Base-by-base conservation (phyloP, 2,888 invertebrate genomes). In the Chorisops tibialis region DNA sequence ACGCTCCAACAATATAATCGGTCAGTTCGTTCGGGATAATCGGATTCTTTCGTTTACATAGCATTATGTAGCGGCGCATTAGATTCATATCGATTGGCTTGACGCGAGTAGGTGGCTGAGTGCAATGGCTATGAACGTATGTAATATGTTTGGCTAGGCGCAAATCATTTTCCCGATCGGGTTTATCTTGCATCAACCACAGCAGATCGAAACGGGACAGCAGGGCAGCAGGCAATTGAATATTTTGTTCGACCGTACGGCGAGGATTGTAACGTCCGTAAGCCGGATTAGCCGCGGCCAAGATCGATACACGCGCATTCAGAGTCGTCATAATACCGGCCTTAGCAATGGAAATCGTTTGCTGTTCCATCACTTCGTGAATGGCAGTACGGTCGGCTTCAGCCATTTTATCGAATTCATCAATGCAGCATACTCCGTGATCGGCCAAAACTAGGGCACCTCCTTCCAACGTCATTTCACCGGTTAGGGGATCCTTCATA, bases 381-480 rank as follows among this genome's bases (percentile, higher is more conserved):
- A 97, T 96, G 60, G 96, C 93, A 0, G 95, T 95, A 72, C 96
- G 85, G 79, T 99, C 98, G 43, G 80, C 79, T 68, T 99, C 98
- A 51, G 95, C 92, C 98, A 99, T 97, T 81, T 99, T 99, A 81
- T 99, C 99, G 78, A 99, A 99, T 81, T 99, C 99, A 77, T 99
- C 99, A 75, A 99, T 99, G 79, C 98, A 99, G 78, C 99, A 99
- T 62, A 96, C 91, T 58, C 97, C 97, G 74, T 93, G 91, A 80
- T 98, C 97, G 1, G 97, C 96, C 67, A 98, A 79, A 38, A 98
- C 98, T 35, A 99, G 80, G 11, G 99, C 96, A 6, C 99, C 99
- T 39, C 98, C 96, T 75, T 97, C 96, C 60, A 99, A 80, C 75
- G 90, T 91, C 95, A 98, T 96, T 82, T 99, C 96, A 1, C 95